Base-by-base conservation (phyloP, 2,888 invertebrate species). In the Drosophila hawaiiensis region DNA sequence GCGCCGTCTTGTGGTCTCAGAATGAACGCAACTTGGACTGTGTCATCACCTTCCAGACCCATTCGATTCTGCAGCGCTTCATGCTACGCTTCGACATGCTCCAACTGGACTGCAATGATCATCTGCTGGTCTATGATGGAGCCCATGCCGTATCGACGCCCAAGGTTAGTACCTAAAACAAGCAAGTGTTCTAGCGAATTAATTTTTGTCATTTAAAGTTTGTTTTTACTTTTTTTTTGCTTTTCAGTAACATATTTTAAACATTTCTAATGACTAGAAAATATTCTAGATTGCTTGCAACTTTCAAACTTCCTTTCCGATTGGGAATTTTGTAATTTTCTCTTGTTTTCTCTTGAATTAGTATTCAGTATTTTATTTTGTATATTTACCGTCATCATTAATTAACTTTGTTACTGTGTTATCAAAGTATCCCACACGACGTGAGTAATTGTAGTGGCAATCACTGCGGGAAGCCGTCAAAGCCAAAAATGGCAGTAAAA, bases 81-180 rank as follows among this genome's bases (percentile, higher is more conserved):
- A 98, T 98, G 97, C 95, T 98, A 91, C 96, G 98, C 91, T 98
- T 98, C 94, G 98, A 98, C 93, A 95, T 97, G 93, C 95, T 98
- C 89, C 97, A 97, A 93, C 95, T 98, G 78, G 98, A 98, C 94
- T 98, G 98, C 94, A 98, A 98, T 93, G 98, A 98, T 94, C 98
- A 98, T 94, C 96, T 98, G 65, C 97, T 96, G 91, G 97, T 98
- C 92, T 98, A 97, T 93, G 98, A 98, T 94, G 98, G 98, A 4
- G 98, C 98, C 22, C 98, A 98, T 92, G 97, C 97, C 56, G 97
- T 97, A 55, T 97, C 97, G 63, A 96, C 96, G 84, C 97, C 97
- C 89, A 98, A 98, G 97, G 98, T 98, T 91, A 94, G 93, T 52
- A n/a, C 29, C 19, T 28, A n/a, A n/a, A 31, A 10, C 7, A 7